Evolutionary conservation across 2,888 invertebrate genomes (phyloP).

Genomic region (Leptinotarsa peninsularis): DNA sequence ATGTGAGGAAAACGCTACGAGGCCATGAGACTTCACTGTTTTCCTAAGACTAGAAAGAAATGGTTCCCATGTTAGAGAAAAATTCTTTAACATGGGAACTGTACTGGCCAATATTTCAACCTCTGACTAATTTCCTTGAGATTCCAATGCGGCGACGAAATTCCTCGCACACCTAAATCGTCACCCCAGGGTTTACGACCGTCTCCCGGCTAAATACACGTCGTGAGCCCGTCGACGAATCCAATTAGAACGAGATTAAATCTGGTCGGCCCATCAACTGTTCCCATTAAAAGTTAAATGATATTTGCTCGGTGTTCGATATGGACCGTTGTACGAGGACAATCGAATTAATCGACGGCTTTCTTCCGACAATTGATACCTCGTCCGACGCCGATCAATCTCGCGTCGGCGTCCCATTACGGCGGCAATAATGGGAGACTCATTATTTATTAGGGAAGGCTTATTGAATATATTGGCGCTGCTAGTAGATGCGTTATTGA

Average conservation of each 20-base stretch:
- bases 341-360: background rate
- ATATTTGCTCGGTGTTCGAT: background rate
- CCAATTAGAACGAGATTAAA: background rate
- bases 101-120: no score
- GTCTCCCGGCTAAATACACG: background rate
- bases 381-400: background rate
- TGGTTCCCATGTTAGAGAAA: no score
- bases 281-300: conserved; percentile 5
- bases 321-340: background rate
- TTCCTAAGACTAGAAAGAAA: no score
- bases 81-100: no score
- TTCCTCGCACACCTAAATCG: background rate
- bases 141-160: background rate
- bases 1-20: no score
- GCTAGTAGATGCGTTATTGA: background rate
- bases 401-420: background rate
- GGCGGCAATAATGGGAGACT: background rate
- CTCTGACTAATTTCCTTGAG: background rate
- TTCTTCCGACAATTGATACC: conserved; percentile 2
- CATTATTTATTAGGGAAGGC: background rate
- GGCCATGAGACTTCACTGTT: no score
- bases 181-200: background rate
- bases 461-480: background rate
- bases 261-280: background rate
- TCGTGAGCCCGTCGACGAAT: background rate